Evolutionary conservation across 1,140 invertebrate genomes (phyloP).

Genomic region (Calephelis nemesis): DNA sequence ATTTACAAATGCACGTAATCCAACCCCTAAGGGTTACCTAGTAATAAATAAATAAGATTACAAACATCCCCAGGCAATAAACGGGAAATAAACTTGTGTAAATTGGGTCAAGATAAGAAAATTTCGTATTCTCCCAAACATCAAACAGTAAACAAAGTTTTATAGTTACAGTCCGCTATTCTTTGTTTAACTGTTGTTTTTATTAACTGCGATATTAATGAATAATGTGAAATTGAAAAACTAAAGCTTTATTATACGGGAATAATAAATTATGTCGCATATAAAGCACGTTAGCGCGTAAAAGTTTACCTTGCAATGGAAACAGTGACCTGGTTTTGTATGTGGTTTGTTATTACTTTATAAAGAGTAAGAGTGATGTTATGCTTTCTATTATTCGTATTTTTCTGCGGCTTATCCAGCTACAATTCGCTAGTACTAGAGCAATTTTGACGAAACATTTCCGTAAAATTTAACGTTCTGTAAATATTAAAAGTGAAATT

Average conservation of each 20-base stretch:
- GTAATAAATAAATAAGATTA: conserved; percentile 10
- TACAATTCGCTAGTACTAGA: too few species aligned
- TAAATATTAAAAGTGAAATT: too few species aligned
- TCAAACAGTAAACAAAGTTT: conserved; percentile 16
- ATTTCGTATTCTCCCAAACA: conserved; percentile 8
- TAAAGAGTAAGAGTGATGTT: too few species aligned
- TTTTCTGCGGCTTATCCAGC: too few species aligned
- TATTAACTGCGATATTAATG: conserved; percentile 22
- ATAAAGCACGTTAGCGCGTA: conserved; percentile 12
- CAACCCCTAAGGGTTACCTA: neutral
- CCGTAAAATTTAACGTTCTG: too few species aligned
- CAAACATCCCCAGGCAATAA: conserved; percentile 1
- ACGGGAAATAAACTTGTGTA: conserved; percentile 10
- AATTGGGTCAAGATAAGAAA: conserved; percentile 13
- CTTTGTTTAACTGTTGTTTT: conserved; percentile 13
- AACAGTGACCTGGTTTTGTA: conserved; percentile 23
- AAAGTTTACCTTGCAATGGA: conserved; percentile 15
- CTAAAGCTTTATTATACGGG: conserved; percentile 29
- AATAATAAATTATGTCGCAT: conserved; percentile 23
- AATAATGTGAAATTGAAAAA: conserved; percentile 31
- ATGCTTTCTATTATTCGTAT: too few species aligned
- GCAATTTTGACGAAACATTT: too few species aligned
- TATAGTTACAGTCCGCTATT: conserved; percentile 14
- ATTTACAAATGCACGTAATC: neutral
- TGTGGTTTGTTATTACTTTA: neutral